Conservation (phyloP, 2,888 invertebrate genomes). For the Pyrocoelia pectoralis region DNA sequence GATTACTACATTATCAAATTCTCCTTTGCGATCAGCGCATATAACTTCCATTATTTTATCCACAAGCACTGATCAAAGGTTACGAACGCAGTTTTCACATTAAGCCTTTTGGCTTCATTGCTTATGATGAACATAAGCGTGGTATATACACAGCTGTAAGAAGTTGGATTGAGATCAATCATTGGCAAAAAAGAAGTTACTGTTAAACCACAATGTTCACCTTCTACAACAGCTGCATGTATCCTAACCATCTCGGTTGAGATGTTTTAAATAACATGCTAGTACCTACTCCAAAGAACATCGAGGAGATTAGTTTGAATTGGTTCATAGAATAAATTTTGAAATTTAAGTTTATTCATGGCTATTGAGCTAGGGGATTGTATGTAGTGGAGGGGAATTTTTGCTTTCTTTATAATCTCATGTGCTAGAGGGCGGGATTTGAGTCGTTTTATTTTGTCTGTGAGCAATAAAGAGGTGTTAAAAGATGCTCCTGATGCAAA, state of each 20-base stretch:
- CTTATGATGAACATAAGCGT: background rate
- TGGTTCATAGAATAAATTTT: slow-evolving; percentile 7
- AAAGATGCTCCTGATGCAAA: background rate
- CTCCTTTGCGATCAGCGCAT: background rate
- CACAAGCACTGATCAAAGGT: background rate
- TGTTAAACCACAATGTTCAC: background rate
- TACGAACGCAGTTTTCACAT: background rate
- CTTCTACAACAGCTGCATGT: slow-evolving; percentile 9
- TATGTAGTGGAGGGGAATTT: slow-evolving; percentile 6
- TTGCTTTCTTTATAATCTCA: slow-evolving; percentile 7
- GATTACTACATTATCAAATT: background rate
- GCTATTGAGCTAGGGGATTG: background rate
- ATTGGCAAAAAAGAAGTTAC: slow-evolving; percentile 11
- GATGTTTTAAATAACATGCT: slow-evolving; percentile 7
- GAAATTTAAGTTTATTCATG: slow-evolving; percentile 15
- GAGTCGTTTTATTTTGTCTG: slow-evolving; percentile 14
- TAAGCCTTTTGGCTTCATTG: too few species aligned
- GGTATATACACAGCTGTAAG: slow-evolving; percentile 7
- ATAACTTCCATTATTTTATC: background rate
- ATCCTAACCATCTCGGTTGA: slow-evolving; percentile 6
- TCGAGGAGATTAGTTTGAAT: slow-evolving; percentile 9
- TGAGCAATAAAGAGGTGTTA: slow-evolving; percentile 8
- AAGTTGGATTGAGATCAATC: slow-evolving; percentile 13
- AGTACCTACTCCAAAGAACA: slow-evolving; percentile 8
- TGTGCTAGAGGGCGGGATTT: slow-evolving; percentile 3